Evolutionary conservation across 2,797 vertebrate species (phyloP), one percentile per base, ranked within the genome.

Genomic region (Cyprinella venusta): DNA sequence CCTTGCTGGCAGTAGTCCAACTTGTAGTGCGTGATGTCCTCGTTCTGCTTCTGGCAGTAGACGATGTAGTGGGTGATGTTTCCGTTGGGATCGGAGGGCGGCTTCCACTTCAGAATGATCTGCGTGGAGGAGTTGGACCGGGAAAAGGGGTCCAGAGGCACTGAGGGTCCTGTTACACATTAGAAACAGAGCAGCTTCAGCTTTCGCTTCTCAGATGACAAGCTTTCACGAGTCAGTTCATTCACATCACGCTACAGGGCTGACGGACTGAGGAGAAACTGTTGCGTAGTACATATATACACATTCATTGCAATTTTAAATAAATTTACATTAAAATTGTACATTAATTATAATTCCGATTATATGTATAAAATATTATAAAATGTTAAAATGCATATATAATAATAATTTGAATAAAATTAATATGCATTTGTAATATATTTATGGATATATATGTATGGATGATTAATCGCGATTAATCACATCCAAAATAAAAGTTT

Each of bases 41-140:
- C 98, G 0, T 88, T 85, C 91, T 98, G 97, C 90, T 96, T 95
- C 79, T 95, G 94, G 93, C 96, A 99, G 90, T 92, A 95, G 52
- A 99, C 96, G 86, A 96, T 90, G 92, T 99, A 99, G 92, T 99
- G 97, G 0, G 97, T 99, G 93, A 99, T 97, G 92, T 99, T 99
- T 18, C 98, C 98, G 0, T 99, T 99, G 87, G 97, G 97, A 86
- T 96, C 96, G 0, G 96, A 95, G 64, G 98, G 98, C 0, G 97
- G 95, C 75, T 98, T 99, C 98, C 98, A 99, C 91, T 98, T 99
- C 83, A 99, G 89, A 79, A 96, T 96, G 87, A 99, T 99, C 93
- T 98, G 96, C 63, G 97, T 97, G 0, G 98, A 98, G 9, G 97
- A 97, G 90, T 97, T 99, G 72, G 98, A 98, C 52, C 96, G 96